These are phyloP conservation scores for Zoanthus gigantus DNA, from an alignment of 92 coral and sea anemone genomes.

Conservation along the genomic window DNA sequence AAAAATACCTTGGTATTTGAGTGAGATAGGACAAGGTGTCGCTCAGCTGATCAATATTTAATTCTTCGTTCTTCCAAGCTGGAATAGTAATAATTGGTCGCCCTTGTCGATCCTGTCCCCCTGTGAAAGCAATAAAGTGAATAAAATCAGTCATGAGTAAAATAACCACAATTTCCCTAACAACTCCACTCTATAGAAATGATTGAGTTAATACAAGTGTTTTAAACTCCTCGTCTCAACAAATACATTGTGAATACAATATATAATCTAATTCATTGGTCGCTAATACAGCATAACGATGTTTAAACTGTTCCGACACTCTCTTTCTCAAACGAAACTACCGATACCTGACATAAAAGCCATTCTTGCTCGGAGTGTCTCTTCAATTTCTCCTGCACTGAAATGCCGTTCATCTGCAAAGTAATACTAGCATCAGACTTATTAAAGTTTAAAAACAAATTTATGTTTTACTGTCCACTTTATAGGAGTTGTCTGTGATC, in stretches of 20 bases:
- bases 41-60: slow-evolving; percentile 73
- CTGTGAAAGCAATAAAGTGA: slow-evolving; percentile 46
- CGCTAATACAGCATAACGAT: background rate
- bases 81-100: slow-evolving; percentile 84
- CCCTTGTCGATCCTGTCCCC: slow-evolving; percentile 89
- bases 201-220: background rate
- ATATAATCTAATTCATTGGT: background rate
- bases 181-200: background rate
- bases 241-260: background rate
- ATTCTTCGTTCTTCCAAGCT: slow-evolving; percentile 78
- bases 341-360: slow-evolving; percentile 80
- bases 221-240: background rate
- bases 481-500: background rate
- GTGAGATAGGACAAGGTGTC: slow-evolving; percentile 82
- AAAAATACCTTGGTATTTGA: slow-evolving; percentile 86
- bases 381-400: slow-evolving; percentile 77
- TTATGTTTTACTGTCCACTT: slow-evolving; percentile 36
- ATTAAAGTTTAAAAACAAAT: background rate
- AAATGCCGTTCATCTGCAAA: slow-evolving; percentile 65
- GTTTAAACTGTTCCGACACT: background rate
- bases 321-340: background rate
- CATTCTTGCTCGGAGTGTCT: slow-evolving; percentile 69
- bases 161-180: background rate
- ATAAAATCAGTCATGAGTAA: background rate
- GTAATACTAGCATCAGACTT: slow-evolving; percentile 1